A percentile compares a stretch with the other conserved stretches of the same genome.
Evolutionary conservation across 2,888 invertebrate genomes (phyloP).

Genomic region (Cryptus armator): DNA sequence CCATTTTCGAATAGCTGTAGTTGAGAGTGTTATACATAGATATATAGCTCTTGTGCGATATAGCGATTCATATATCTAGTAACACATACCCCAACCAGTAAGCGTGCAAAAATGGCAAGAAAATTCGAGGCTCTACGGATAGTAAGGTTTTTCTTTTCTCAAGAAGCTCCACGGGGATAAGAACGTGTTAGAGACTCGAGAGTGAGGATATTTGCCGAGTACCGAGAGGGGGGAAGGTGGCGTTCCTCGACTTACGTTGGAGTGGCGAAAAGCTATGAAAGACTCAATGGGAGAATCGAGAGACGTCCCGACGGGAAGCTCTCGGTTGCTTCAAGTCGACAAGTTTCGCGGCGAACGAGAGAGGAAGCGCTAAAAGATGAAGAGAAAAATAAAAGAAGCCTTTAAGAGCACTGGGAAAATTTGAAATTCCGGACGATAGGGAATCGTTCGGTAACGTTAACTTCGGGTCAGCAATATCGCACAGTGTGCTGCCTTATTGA

Average conservation of each 20-base stretch:
- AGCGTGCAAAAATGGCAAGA: slow-evolving; percentile 41
- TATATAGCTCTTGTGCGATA: slow-evolving; percentile 14
- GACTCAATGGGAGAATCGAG: slow-evolving; percentile 49
- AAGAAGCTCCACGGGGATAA: slow-evolving; percentile 36
- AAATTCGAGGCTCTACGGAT: slow-evolving; percentile 50
- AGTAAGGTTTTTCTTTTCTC: slow-evolving; percentile 50
- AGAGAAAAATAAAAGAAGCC: slow-evolving; percentile 50
- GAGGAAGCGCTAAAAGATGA: slow-evolving; percentile 43
- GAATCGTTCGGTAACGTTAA: slow-evolving; percentile 69
- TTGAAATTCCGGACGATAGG: slow-evolving; percentile 54
- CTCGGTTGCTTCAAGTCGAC: slow-evolving; percentile 41
- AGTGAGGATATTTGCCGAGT: slow-evolving; percentile 58
- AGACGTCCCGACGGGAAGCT: slow-evolving; percentile 35
- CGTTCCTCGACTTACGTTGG: slow-evolving; percentile 47
- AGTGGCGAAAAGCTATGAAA: slow-evolving; percentile 49
- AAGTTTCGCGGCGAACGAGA: slow-evolving; percentile 49
- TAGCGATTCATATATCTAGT: slow-evolving; percentile 35
- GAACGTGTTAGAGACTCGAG: slow-evolving; percentile 48
- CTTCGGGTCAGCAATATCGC: slow-evolving; percentile 78
- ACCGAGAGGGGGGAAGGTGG: slow-evolving; percentile 18
- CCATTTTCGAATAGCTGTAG: slow-evolving; percentile 59
- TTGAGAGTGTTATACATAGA: slow-evolving; percentile 49
- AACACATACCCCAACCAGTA: slow-evolving; percentile 19
- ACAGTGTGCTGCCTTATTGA: slow-evolving; percentile 75
- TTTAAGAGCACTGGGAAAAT: slow-evolving; percentile 55